Conservation (phyloP, 2,113 vertebrate species). For the Ornithorhynchus anatinus region DNA sequence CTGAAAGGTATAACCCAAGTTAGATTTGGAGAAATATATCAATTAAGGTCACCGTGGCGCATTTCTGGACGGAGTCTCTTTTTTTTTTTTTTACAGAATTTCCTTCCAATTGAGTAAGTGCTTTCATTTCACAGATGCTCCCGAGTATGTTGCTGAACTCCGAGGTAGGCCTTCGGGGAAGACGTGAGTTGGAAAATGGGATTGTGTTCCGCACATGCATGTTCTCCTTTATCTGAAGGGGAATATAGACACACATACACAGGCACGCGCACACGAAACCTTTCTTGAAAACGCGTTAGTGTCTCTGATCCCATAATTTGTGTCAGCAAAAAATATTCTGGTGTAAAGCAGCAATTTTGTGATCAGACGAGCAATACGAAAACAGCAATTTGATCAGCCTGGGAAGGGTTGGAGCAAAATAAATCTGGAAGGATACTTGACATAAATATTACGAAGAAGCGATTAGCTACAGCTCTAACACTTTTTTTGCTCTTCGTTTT, state of each 20-base stretch:
- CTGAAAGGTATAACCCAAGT: slow-evolving; percentile 27
- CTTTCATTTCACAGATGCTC: slow-evolving; percentile 29
- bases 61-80: slow-evolving; percentile 40
- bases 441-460: background rate
- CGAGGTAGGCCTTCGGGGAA: slow-evolving; percentile 53
- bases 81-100: slow-evolving; percentile 23
- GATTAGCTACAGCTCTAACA: background rate
- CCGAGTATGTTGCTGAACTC: slow-evolving; percentile 14
- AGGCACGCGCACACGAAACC: background rate
- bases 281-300: slow-evolving; percentile 11
- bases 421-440: background rate
- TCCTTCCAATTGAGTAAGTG: slow-evolving; percentile 35
- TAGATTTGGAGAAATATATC: slow-evolving; percentile 17
- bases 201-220: slow-evolving; percentile 39
- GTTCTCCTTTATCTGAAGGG: slow-evolving; percentile 23
- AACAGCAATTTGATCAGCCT: slow-evolving; percentile 27
- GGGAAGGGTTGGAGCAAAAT: slow-evolving; percentile 25
- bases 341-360: slow-evolving; percentile 32
- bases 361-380: slow-evolving; percentile 10
- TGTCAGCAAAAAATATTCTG: slow-evolving; percentile 22
- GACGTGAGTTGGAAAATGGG: slow-evolving; percentile 19
- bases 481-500: slow-evolving; percentile 39
- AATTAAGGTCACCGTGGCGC: slow-evolving; percentile 37
- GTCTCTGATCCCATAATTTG: slow-evolving; percentile 43
- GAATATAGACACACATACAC: background rate